phyloP scores from a whole-genome alignment of 2,888 invertebrate species.

The Limnephilus auricula region DNA sequence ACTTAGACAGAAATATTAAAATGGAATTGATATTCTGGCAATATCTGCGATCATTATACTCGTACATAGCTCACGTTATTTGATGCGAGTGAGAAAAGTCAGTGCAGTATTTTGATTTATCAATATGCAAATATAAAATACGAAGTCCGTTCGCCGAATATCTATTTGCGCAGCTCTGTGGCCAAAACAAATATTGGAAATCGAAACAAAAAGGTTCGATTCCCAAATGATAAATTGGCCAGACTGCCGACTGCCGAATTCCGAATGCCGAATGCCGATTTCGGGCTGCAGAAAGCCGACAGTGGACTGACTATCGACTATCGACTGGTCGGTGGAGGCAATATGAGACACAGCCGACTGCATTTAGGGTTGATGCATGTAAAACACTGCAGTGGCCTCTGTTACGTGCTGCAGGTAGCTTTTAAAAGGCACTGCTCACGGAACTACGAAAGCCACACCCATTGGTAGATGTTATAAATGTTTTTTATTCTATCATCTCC shows the following conservation, averaged over 20 bases:
- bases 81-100: not conserved
- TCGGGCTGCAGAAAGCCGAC: too few relatives aligned
- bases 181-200: slow-evolving; percentile 16
- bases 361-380: not conserved
- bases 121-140: not conserved
- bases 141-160: not conserved
- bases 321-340: not conserved
- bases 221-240: slow-evolving; percentile 11
- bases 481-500: too few relatives aligned
- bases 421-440: not conserved
- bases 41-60: not conserved
- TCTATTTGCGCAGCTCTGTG: not conserved
- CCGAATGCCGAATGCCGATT: not conserved
- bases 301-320: not conserved
- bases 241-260: not conserved
- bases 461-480: not conserved
- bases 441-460: not conserved
- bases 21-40: not conserved
- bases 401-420: not conserved
- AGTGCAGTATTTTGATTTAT: not conserved
- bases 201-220: not conserved
- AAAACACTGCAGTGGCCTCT: not conserved
- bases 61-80: not conserved
- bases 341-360: not conserved
- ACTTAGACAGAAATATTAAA: not conserved